Evolutionary conservation across 1,140 invertebrate species (phyloP).

Genomic region (Cryptotermes secundus): DNA sequence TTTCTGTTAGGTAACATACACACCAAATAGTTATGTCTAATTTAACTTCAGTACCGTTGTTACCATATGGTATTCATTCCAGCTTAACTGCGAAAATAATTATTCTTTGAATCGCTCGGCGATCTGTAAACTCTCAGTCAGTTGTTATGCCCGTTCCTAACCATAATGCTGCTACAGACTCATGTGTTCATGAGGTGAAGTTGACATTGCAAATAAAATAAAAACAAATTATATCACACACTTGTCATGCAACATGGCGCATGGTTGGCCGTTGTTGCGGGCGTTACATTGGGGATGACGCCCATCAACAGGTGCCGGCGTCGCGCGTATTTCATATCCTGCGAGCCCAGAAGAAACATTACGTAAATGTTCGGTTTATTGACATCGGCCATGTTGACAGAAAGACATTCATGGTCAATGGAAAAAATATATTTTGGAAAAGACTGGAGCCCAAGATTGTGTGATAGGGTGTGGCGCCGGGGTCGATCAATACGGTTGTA

Average conservation of each 20-base stretch:
- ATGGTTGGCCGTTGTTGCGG: background rate
- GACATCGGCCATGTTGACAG: too few species aligned
- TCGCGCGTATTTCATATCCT: background rate
- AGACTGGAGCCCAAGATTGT: too few species aligned
- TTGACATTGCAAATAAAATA: background rate
- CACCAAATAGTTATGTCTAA: background rate
- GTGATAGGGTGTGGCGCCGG: too few species aligned
- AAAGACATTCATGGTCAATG: too few species aligned
- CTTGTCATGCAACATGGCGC: background rate
- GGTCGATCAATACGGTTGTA: too few species aligned
- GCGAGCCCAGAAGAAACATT: too few species aligned
- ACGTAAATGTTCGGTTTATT: too few species aligned
- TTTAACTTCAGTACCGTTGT: background rate
- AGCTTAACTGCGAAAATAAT: background rate
- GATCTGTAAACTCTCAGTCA: too few species aligned
- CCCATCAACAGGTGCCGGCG: slow-evolving; percentile 4
- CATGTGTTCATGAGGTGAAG: background rate
- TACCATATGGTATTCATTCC: background rate
- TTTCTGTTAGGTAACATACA: background rate
- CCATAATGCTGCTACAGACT: background rate
- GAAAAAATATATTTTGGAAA: too few species aligned
- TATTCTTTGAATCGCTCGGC: background rate
- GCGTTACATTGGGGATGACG: background rate
- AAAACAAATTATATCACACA: background rate
- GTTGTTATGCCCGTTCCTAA: too few species aligned